A percentile compares a stretch with the other conserved stretches of the same genome.
phyloP scores from a whole-genome alignment of 2,888 invertebrate species.

The Choreutis nemorana region DNA sequence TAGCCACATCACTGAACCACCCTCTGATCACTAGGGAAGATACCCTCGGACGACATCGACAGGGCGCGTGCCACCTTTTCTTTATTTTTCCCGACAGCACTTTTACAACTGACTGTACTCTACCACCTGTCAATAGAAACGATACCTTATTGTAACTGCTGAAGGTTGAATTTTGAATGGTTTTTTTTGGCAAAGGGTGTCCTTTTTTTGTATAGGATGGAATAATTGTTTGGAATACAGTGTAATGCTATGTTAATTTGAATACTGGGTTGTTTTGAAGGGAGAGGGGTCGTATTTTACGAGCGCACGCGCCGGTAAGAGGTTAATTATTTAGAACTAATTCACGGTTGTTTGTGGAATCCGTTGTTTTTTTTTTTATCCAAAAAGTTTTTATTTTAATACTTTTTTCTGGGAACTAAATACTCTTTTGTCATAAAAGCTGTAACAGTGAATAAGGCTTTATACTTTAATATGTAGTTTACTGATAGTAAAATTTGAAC shows the following conservation, averaged over 20 bases:
- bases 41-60: conserved; percentile 24
- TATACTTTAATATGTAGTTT: no score
- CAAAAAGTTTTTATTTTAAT: no score
- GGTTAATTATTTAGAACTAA: conserved; percentile 64
- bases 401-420: no score
- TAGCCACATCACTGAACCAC: conserved; percentile 27
- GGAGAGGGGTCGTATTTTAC: conserved; percentile 31
- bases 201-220: conserved; percentile 29
- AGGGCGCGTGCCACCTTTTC: conserved; percentile 62
- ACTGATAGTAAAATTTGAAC: no score
- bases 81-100: conserved; percentile 45
- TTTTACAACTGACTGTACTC: conserved; percentile 24
- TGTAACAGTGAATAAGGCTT: no score
- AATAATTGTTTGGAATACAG: conserved; percentile 54
- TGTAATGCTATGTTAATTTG: conserved; percentile 64
- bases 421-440: no score
- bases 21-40: conserved; percentile 54
- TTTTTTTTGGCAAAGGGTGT: conserved; percentile 17
- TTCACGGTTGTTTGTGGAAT: conserved; percentile 39
- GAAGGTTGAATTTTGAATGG: conserved; percentile 11
- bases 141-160: conserved; percentile 4
- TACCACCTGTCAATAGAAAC: conserved; percentile 6
- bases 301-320: conserved; percentile 55
- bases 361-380: conserved; percentile 45
- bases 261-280: conserved; percentile 40